Evolutionary conservation across 1,140 invertebrate species (phyloP).

Genomic region (Eupeodes corollae): DNA sequence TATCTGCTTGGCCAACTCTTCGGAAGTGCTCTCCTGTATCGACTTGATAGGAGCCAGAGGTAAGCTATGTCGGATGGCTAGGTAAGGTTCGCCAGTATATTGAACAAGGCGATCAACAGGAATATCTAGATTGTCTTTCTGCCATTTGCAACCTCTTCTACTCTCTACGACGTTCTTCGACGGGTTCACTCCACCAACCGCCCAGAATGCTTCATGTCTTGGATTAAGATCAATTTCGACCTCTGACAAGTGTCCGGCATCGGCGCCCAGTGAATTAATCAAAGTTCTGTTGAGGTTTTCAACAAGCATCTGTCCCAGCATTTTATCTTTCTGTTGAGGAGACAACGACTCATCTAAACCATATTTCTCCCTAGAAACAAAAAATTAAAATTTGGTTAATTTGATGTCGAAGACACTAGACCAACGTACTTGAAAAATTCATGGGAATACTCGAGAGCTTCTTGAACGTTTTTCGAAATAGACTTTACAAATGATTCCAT

Average conservation of each 20-base stretch:
- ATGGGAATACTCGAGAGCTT: slow-evolving; percentile 20
- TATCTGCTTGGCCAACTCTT: slow-evolving; percentile 35
- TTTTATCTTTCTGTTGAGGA: slow-evolving; percentile 27
- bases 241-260: slow-evolving; percentile 48
- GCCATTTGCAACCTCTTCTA: slow-evolving; percentile 31
- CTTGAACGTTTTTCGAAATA: slow-evolving; percentile 16
- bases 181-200: slow-evolving; percentile 52
- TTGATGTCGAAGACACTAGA: background rate
- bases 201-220: slow-evolving; percentile 69
- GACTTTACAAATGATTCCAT: slow-evolving; percentile 32
- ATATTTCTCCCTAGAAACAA: background rate
- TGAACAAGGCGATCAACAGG: slow-evolving; percentile 52
- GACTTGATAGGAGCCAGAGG: slow-evolving; percentile 53
- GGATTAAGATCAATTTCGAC: slow-evolving; percentile 61
- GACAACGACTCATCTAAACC: slow-evolving; percentile 19
- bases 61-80: slow-evolving; percentile 50
- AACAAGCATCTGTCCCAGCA: slow-evolving; percentile 37
- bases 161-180: slow-evolving; percentile 36
- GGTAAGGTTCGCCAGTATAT: slow-evolving; percentile 49
- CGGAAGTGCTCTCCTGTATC: slow-evolving; percentile 41
- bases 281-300: slow-evolving; percentile 59
- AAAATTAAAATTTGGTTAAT: background rate
- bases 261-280: slow-evolving; percentile 42
- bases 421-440: slow-evolving; percentile 18
- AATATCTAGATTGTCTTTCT: slow-evolving; percentile 39